Base-by-base conservation (phyloP, 1,140 invertebrate genomes). In the Bombus turneri region DNA sequence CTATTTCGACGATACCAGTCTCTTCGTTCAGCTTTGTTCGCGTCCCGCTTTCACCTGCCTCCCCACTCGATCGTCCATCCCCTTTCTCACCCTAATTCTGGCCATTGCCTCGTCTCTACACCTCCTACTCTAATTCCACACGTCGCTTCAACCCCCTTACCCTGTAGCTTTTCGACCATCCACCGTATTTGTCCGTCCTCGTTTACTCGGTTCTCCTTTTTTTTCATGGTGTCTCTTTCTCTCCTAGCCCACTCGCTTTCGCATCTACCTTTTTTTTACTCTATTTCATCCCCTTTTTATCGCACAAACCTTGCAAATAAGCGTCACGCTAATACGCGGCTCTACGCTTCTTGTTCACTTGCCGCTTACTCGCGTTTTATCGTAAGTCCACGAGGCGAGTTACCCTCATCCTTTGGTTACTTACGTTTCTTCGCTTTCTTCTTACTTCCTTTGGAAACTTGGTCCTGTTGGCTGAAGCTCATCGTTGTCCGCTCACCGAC, bases 101-200 rank as follows among this genome's bases (percentile, higher is more conserved):
- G 4, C 64, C 31, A 69, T 87, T 62, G 53, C 28, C 37, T 79
- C 73, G 75, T n/a, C 66, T 37, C 43, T 34, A 28, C 31, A n/a
- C 2, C 12, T 39, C 72, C 84, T 57, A 47, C 57, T 57, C 53
- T 87, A 87, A 87, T 88, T 43, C 59, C 47, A 18, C 37, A 18
- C 15, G 39, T 13, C 47, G 75, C 64, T 28, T 28, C 43, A 62
- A 37, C 28, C 74, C 47, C 34, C 31, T 10, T 13, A 10, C 18
- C 39, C 69, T 10, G 22, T 53, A 68, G 57, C 41, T 76, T 76
- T 66, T 83, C 72, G 81, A 37, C 81, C 81, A 47, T 74, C 39
- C 59, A 25, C 53, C 73, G 47, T 66, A 62, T 76, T 83, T 75
- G 41, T n/a, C 59, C 41, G 9, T 43, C 25, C 79, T 71, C 47